Percentiles rank a stretch among this genome's conserved stretches.
phyloP scores from a whole-genome alignment of 2,797 vertebrate genomes.

The Coregonus ussuriensis region DNA sequence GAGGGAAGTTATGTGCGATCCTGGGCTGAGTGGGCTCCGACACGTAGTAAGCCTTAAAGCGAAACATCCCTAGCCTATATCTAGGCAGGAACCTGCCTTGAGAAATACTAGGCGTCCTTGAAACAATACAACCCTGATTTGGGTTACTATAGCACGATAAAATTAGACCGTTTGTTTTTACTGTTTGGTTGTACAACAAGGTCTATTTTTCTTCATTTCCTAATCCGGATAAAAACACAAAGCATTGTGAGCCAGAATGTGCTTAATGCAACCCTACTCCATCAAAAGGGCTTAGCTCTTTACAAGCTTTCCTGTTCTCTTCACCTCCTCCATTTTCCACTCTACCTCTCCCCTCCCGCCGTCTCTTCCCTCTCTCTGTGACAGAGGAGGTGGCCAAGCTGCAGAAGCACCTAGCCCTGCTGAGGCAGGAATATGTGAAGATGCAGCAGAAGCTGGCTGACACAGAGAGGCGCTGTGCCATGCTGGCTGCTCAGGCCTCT shows the following conservation, averaged over 20 bases:
- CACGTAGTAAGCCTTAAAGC: conserved; percentile 31
- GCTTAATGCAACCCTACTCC: not conserved
- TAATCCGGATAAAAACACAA: no score
- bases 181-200: not conserved
- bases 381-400: conserved; percentile 99
- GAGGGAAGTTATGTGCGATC: conserved; percentile 35
- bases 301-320: not conserved
- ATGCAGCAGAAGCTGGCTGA: conserved; percentile 96
- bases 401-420: conserved; percentile 96
- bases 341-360: not conserved
- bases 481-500: conserved; percentile 85
- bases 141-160: not conserved
- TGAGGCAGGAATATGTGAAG: conserved; percentile 98
- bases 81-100: not conserved
- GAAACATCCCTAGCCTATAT: not conserved
- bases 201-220: not conserved
- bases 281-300: not conserved
- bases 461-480: conserved; percentile 87
- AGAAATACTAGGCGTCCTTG: not conserved
- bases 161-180: not conserved
- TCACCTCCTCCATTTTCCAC: not conserved
- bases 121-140: not conserved
- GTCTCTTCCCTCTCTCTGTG: not conserved
- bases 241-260: not conserved
- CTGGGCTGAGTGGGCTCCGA: conserved; percentile 9